A percentile compares a stretch with the other conserved stretches of the same genome.
These are phyloP conservation scores for Coregonus suidteri DNA, from an alignment of 2,797 vertebrate genomes.

Conservation along the genomic window DNA sequence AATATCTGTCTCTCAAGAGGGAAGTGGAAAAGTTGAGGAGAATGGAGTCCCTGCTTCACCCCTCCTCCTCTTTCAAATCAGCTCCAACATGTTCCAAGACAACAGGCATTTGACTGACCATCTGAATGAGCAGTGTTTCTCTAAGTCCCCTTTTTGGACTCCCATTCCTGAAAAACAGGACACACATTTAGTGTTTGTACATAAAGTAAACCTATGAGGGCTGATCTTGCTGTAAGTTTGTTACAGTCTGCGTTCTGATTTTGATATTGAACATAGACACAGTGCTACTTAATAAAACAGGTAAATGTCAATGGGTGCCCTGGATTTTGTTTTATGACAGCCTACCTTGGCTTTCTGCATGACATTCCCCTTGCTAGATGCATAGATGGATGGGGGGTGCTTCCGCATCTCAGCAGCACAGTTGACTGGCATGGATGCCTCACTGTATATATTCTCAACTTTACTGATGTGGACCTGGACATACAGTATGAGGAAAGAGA, in stretches of 20 bases:
- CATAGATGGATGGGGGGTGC: conserved; percentile 83
- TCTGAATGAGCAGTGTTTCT: conserved; percentile 12
- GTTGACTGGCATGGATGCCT: conserved; percentile 84
- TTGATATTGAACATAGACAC: not conserved
- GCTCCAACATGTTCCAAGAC: conserved; percentile 15
- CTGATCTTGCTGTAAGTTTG: not conserved
- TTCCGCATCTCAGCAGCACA: conserved; percentile 88
- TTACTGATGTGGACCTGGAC: conserved; percentile 62
- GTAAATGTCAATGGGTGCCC: not conserved
- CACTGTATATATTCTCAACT: conserved; percentile 70
- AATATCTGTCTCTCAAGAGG: not conserved
- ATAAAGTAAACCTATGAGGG: not conserved
- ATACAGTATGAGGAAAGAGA: not conserved
- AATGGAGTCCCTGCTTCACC: not conserved
- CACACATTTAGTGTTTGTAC: not conserved
- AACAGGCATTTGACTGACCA: conserved; percentile 28
- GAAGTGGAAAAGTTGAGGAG: not conserved
- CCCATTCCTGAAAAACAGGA: conserved; percentile 88
- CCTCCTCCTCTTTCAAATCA: not conserved
- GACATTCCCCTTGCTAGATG: conserved; percentile 87
- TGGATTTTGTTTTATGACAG: not conserved
- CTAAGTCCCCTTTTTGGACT: conserved; percentile 91
- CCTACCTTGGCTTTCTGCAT: conserved; percentile 94
- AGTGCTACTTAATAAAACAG: not conserved
- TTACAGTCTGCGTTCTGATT: not conserved